Base-by-base conservation (phyloP, 1,140 invertebrate species). In the Ceratosolen fusciceps region DNA sequence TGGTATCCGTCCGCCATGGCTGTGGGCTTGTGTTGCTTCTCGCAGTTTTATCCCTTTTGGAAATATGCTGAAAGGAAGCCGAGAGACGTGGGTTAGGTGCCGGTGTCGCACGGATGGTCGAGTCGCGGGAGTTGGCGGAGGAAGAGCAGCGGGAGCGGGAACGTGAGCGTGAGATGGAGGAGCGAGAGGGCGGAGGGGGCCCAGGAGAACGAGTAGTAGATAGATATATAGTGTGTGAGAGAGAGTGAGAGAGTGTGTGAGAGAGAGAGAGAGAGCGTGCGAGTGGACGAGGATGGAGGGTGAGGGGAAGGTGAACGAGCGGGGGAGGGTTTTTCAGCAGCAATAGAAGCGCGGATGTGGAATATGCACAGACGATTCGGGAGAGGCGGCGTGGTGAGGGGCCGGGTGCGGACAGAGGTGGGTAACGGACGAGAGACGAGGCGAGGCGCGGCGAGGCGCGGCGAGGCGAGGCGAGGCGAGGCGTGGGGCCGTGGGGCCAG, bases 1-100 rank as follows among this genome's bases (percentile, higher is more conserved):
- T 79, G 77, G 19, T 65, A 73, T 79, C 70, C 77, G 77, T 79
- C 77, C 58, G 77, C 77, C 77, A 79, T 79, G 26, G 76, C 34
- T 76, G 37, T 8, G 39, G 14, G 31, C 47, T 29, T 58, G 71
- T 58, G 19, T 65, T 21, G 24, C 24, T 43, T 19, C 52, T 39
- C 19, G 1, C 9, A 4, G 16, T 29, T 29, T 31, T 37, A 5
- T 24, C 26, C 12, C 60, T 65, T n/a, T 19, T 65, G 16, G 60
- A 37, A 70, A 60, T n/a, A n/a, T 7, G 52, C 68, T 71, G 68
- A 71, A 71, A 71, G 9, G 39, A 34, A 52, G 43, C 8, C 10
- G 34, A 29, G 34, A 29, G 16, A 39, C 37, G 24, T 29, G 39
- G 67, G 24, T 47, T 68, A 68, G n/a, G 67, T 16, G 24, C 39